Conservation (phyloP, 2,888 invertebrate genomes). For the Anaspis maculata region DNA sequence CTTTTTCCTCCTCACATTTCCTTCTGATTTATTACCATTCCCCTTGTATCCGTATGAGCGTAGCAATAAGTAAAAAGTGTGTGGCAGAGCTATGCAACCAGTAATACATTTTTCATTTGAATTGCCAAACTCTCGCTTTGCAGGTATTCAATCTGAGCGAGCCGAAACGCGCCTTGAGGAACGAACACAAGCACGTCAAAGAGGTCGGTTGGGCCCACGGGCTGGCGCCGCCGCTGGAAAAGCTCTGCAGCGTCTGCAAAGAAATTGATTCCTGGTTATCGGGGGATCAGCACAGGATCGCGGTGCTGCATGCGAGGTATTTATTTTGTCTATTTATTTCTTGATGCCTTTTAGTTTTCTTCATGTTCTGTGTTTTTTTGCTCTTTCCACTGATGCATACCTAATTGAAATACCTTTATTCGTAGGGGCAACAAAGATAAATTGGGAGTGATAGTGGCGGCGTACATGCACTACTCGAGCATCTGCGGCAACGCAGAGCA, state of each 20-base stretch:
- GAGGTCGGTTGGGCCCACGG: constrained; percentile 81
- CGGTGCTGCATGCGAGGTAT: constrained; percentile 80
- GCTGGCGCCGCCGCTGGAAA: constrained; percentile 81
- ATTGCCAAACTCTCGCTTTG: constrained; percentile 32
- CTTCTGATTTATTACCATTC: too few species aligned
- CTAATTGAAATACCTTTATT: constrained; percentile 8
- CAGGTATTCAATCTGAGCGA: constrained; percentile 85
- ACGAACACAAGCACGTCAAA: constrained; percentile 59
- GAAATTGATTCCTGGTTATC: constrained; percentile 89
- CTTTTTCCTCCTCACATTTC: too few species aligned
- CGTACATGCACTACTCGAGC: constrained; percentile 90
- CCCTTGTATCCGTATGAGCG: too few species aligned
- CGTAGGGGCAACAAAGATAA: constrained; percentile 76
- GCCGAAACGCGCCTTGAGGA: constrained; percentile 53
- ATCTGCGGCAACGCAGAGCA: constrained; percentile 80
- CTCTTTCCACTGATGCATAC: too few species aligned
- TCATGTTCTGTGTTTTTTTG: too few species aligned
- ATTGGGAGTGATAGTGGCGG: constrained; percentile 79
- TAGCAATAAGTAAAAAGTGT: too few species aligned
- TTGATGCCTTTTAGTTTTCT: neutral
- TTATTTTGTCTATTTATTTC: too few species aligned
- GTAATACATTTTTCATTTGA: too few species aligned
- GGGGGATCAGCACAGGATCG: constrained; percentile 74
- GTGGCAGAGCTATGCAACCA: too few species aligned
- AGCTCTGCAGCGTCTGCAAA: constrained; percentile 86